These are phyloP conservation scores for Poeciliopsis gracilis DNA, from an alignment of 2,797 vertebrate genomes.

Conservation along the genomic window DNA sequence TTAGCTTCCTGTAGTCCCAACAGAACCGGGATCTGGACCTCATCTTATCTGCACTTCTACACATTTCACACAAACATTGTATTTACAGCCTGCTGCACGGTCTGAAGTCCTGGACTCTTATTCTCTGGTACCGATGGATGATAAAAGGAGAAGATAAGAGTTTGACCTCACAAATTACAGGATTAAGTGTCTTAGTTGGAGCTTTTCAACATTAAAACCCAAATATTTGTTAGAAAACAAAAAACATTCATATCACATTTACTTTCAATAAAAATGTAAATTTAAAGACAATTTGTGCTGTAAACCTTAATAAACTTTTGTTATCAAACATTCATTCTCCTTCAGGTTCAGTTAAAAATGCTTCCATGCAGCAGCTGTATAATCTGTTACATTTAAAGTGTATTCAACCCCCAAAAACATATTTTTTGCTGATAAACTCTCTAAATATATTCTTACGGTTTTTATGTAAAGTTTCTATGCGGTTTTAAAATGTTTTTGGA, in stretches of 20 bases:
- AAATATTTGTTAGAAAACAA: not conserved
- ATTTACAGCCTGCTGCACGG: not conserved
- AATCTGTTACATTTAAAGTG: not conserved
- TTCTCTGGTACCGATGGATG: not conserved
- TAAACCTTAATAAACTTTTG: not conserved
- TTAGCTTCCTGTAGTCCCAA: not conserved
- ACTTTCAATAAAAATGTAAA: not conserved
- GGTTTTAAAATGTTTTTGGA: not conserved
- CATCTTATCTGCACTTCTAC: not conserved
- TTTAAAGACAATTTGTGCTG: not conserved
- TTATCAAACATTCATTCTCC: not conserved
- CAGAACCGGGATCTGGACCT: not conserved
- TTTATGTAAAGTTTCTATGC: too few relatives aligned
- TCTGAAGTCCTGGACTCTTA: not conserved
- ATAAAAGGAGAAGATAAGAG: not conserved
- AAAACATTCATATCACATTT: not conserved
- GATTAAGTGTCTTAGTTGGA: not conserved
- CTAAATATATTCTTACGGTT: not conserved
- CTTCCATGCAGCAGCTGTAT: not conserved
- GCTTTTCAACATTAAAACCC: not conserved
- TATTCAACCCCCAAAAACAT: not conserved
- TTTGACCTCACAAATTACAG: not conserved
- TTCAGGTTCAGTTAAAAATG: not conserved
- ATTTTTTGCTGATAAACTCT: not conserved
- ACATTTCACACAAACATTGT: not conserved